Conservation (phyloP, 2,888 invertebrate genomes). For the Chouioia cunea region DNA sequence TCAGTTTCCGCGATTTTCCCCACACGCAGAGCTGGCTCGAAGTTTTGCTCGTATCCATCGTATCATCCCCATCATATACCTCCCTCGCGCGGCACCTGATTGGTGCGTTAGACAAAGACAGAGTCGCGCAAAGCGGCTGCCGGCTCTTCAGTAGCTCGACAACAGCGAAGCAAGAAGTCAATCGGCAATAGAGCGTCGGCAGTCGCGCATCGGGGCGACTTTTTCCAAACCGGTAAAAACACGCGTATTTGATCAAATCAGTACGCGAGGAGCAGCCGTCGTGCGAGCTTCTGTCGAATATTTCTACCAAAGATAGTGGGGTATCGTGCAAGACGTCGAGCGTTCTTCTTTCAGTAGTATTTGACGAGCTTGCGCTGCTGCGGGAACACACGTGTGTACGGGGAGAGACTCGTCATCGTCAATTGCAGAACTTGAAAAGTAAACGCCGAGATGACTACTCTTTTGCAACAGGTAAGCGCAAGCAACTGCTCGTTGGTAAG, state of each 20-base stretch:
- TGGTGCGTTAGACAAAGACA: not conserved
- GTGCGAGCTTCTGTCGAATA: not conserved
- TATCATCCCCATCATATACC: conserved; percentile 18
- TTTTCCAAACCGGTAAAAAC: not conserved
- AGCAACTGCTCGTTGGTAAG: conserved; percentile 35
- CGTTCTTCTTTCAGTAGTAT: too few relatives aligned
- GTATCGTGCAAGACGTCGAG: too few relatives aligned
- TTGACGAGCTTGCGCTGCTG: not conserved
- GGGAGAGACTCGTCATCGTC: not conserved
- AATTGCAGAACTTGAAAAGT: not conserved
- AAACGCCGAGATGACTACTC: conserved; percentile 54
- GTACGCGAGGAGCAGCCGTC: conserved; percentile 25
- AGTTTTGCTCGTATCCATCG: conserved; percentile 6
- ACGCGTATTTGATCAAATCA: not conserved
- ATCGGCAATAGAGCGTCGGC: conserved; percentile 31
- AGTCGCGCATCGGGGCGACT: conserved; percentile 9
- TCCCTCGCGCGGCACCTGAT: not conserved
- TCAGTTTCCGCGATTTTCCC: conserved; percentile 8
- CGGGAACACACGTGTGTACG: conserved; percentile 4
- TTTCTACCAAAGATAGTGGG: not conserved
- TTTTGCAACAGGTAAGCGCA: conserved; percentile 62
- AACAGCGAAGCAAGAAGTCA: conserved; percentile 13
- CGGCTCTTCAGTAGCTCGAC: conserved; percentile 12
- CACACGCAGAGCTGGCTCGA: not conserved
- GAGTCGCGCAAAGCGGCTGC: not conserved